Evolutionary conservation across 1,140 invertebrate species (phyloP), one percentile per base, ranked within the genome.

Genomic region (Brachionus rotundiformis): DNA sequence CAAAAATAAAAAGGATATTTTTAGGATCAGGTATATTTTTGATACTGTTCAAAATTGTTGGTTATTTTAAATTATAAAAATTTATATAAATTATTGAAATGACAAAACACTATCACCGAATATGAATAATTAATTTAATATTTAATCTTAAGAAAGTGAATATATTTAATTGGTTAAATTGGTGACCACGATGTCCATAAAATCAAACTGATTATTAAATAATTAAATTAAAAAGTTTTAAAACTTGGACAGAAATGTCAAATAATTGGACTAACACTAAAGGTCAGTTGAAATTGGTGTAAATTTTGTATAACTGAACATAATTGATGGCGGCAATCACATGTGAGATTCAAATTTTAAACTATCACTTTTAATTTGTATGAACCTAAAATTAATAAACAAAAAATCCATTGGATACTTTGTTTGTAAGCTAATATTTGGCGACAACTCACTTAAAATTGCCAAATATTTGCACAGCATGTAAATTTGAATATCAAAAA

Each of bases 371-470:
- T 54, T 25, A 49, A 54, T 54, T 8, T 19, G 8, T 0, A 54
- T 54, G 47, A 23, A 19, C 39, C n/a, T n/a, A n/a, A n/a, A 13
- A 11, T 13, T 41, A 41, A 41, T 41, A 10, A 41, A 41, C 39
- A 41, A 41, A n/a, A n/a, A 54, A 54, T 49, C 6, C 47, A 49
- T 54, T 54, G 19, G 47, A 8, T 19, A 19, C 23, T 54, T 54
- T 54, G 47, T 54, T 54, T 54, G 47, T 54, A 54, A 19, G 8
- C 47, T 54, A 54, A 54, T 54, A 54, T 54, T 54, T 54, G 47
- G 8, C n/a, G 23, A 10, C 47, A 54, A 19, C 47, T 25, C 47
- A 54, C 19, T 39, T n/a, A n/a, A 39, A 39, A 39, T 39, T 39
- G 36, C 13, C 36, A 54, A 54, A 54, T 54, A 54, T 54, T 54